Base-by-base conservation (phyloP, 2,113 vertebrate species). In the Gymnobelideus leadbeateri region DNA sequence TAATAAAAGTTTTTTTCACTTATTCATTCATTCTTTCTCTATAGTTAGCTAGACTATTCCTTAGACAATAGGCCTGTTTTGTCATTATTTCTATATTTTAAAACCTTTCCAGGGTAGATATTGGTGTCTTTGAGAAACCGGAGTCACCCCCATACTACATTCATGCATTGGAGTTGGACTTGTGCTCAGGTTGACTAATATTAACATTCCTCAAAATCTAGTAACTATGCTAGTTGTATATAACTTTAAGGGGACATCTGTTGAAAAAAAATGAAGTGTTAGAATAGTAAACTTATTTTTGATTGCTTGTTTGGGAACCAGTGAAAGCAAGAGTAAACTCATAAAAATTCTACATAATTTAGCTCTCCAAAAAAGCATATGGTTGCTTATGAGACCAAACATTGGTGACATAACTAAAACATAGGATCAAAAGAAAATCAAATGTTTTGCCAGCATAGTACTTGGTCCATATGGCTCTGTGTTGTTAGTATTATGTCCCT, bases 191-290 rank as follows among this genome's bases (percentile, higher is more conserved):
- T 19, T 84, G 37, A 84, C 7, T 84, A 84, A 43, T 84, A 84
- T 43, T 84, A 84, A 23, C 68, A 43, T 84, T 84, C 3, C 68
- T 84, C 89, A 89, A 91, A 91, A 43, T 55, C 10, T 93, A n/a
- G 93, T 92, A 96, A 96, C 51, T 0, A 49, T 91, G 91, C 24
- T 1, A n/a, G 92, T 96, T 95, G 28, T 96, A 16, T 23, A 94
- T 9, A 61, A 90, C 93, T 95, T 96, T 89, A 94, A 95, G 50
- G 61, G 55, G 0, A 68, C 3, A 24, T 43, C 57, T 96, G 28
- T 2, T 94, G 89, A 94, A 94, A 95, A 95, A 94, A 95, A 95
- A 77, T 90, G 46, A 95, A 90, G 3, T 51, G 90, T 93, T 94
- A 31, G 26, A 31, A 8, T 89, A 2, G 49, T 54, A 68, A 94